phyloP scores from a whole-genome alignment of 2,113 vertebrate species.

The Prietella phreatophila region DNA sequence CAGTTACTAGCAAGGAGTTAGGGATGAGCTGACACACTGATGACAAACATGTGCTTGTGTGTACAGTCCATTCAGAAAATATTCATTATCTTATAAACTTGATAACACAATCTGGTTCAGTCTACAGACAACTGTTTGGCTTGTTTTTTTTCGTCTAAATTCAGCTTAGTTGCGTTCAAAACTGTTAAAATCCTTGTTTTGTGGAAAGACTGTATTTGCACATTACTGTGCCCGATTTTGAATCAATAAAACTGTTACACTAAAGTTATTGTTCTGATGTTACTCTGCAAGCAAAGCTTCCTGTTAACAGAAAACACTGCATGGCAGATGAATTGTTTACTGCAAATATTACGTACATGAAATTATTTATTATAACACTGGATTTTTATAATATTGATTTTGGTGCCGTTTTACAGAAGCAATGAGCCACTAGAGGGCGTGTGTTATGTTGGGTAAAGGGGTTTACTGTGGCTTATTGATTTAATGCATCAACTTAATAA shows the following conservation, averaged over 20 bases:
- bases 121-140: background rate
- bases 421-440: background rate
- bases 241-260: background rate
- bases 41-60: background rate
- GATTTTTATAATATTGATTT: background rate
- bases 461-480: background rate
- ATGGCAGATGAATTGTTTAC: background rate
- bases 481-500: background rate
- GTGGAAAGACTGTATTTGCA: background rate
- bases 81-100: background rate
- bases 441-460: background rate
- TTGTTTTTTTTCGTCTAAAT: background rate
- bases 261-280: background rate
- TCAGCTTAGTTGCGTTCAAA: background rate
- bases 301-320: background rate
- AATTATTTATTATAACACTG: background rate
- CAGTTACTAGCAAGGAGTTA: background rate
- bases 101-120: background rate
- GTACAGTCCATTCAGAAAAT: background rate
- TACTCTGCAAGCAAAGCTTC: background rate
- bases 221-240: background rate
- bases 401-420: background rate
- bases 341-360: background rate
- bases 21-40: background rate
- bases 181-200: background rate